phyloP scores from a whole-genome alignment of 2,888 invertebrate species.

The Coenonympha glycerion region DNA sequence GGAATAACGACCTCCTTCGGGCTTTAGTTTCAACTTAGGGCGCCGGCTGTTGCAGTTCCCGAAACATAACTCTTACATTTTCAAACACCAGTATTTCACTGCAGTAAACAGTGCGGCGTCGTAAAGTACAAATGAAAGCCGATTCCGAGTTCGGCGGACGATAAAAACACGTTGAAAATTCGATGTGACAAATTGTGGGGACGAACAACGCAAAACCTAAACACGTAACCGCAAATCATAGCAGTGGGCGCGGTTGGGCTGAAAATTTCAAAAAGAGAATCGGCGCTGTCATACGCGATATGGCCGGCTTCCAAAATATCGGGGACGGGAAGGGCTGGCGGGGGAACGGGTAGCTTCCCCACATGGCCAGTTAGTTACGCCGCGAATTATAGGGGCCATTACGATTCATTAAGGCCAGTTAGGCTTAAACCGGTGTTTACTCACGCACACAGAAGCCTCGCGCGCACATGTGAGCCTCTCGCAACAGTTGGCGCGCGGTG shows the following conservation, averaged over 20 bases:
- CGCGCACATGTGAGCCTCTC: constrained; percentile 40
- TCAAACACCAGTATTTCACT: constrained; percentile 29
- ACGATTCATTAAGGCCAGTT: constrained; percentile 78
- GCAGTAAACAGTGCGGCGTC: constrained; percentile 29
- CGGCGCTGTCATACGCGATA: constrained; percentile 69
- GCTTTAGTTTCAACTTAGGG: constrained; percentile 71
- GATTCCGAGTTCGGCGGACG: constrained; percentile 20
- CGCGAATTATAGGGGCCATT: constrained; percentile 78
- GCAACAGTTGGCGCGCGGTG: constrained; percentile 63
- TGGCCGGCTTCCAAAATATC: constrained; percentile 67
- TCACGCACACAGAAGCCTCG: constrained; percentile 55
- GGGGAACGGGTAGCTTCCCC: constrained; percentile 49
- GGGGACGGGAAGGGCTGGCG: constrained; percentile 36
- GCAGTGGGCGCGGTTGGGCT: constrained; percentile 49
- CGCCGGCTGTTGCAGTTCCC: constrained; percentile 55
- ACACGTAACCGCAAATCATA: constrained; percentile 68
- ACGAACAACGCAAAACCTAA: constrained; percentile 41
- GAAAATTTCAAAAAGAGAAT: constrained; percentile 72
- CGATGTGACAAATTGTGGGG: constrained; percentile 44
- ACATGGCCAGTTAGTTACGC: constrained; percentile 77
- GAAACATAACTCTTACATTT: constrained; percentile 44
- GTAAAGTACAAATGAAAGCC: constrained; percentile 28
- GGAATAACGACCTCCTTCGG: constrained; percentile 70
- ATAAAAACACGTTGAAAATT: constrained; percentile 25
- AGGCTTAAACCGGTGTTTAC: constrained; percentile 77